Evolutionary conservation across 2,888 invertebrate species (phyloP), one percentile per base, ranked within the genome.

Genomic region (Junonia oenone): DNA sequence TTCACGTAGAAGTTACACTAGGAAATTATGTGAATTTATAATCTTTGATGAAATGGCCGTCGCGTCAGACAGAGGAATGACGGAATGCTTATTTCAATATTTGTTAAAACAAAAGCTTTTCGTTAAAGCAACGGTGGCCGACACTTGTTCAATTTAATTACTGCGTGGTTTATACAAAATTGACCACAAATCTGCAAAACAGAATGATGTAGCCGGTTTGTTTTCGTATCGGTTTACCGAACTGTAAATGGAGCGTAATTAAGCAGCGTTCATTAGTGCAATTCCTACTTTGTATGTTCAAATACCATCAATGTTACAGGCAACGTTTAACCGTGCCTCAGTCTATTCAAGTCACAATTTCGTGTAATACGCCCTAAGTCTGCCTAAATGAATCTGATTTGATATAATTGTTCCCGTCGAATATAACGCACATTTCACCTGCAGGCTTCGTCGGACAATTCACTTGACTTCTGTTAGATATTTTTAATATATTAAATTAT

Each of bases 231-330:
- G 33, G 22, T 26, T 22, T 15, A 45, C 22, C 45, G 14, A 43
- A 14, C 22, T 45, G 15, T 33, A 51, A 35, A 45, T 35, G 45
- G 51, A 45, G 51, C 33, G n/a, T 45, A 33, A 51, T 51, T 33
- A 33, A 22, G 33, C 45, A 33, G 15, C 15, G 51, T 29, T 29
- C 17, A 38, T 38, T 38, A 38, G 38, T 38, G 17, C 15, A 38
- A 38, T 38, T 38, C 38, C 17, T 4, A 17, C 38, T 38, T 38
- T 38, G 17, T 38, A 9, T 38, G 38, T 38, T 38, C 38, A 38
- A 38, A 38, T 35, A 35, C 35, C 35, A 35, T 38, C 38, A 38
- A 17, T 38, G 38, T 17, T 38, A 38, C 13, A 13, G 17, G 15
- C 15, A 11, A 40, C 17, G 11, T 38, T 17, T 38, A 9, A 38